Percentiles rank a stretch among this genome's conserved stretches.
Evolutionary conservation across 1,140 invertebrate genomes (phyloP).

Genomic region (Condylostylus longicornis): DNA sequence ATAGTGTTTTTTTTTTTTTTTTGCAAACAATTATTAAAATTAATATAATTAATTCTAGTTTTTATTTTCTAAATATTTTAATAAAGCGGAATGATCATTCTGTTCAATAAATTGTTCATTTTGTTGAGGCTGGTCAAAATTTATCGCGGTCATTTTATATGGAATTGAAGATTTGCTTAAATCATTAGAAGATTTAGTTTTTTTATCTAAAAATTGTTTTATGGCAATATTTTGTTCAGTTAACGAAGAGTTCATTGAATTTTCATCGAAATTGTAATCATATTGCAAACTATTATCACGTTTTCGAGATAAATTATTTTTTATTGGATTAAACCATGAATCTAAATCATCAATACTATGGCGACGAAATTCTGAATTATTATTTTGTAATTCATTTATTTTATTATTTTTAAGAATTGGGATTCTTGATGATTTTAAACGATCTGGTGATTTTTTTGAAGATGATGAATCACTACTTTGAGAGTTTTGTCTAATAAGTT

Average conservation of each 20-base stretch:
- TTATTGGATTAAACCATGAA: neutral
- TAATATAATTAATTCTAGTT: too few relatives aligned
- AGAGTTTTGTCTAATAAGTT: neutral
- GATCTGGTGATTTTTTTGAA: too few relatives aligned
- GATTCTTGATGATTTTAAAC: neutral
- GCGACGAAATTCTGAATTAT: neutral
- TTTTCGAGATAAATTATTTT: neutral
- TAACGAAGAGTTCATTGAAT: neutral
- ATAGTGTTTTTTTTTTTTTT: too few relatives aligned
- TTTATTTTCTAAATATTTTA: neutral
- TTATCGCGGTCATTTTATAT: neutral
- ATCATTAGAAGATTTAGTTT: neutral
- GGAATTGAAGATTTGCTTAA: too few relatives aligned
- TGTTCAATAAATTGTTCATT: neutral
- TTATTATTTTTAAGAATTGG: neutral
- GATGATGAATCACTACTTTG: too few relatives aligned
- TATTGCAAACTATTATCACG: neutral
- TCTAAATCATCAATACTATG: slow-evolving; percentile 1
- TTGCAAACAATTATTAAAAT: too few relatives aligned
- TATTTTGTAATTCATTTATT: neutral
- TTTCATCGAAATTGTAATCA: neutral
- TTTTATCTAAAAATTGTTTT: neutral
- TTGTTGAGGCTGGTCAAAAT: neutral
- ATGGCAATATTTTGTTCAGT: neutral
- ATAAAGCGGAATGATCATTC: neutral